phyloP scores from a whole-genome alignment of 2,888 invertebrate species.

The Nomada hirtipes region DNA sequence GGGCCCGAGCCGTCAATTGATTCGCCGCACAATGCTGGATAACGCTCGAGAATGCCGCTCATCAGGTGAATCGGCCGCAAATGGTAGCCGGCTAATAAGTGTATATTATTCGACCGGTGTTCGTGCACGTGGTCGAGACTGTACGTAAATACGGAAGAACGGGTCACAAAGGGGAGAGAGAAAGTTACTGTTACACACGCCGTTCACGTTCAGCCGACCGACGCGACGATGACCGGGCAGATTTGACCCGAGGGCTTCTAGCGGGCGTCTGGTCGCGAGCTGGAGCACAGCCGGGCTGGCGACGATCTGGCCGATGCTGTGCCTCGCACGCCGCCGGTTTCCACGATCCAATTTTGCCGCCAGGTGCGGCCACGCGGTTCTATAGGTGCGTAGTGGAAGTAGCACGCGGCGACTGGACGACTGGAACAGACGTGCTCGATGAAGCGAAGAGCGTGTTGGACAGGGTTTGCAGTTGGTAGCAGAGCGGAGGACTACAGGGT shows the following conservation, averaged over 20 bases:
- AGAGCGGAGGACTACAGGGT: too few relatives aligned
- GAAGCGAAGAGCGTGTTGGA: background rate
- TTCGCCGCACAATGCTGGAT: slow-evolving; percentile 62
- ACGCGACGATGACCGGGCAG: slow-evolving; percentile 64
- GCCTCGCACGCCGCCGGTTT: slow-evolving; percentile 42
- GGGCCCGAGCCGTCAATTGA: slow-evolving; percentile 61
- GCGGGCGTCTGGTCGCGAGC: slow-evolving; percentile 48
- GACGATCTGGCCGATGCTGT: slow-evolving; percentile 43
- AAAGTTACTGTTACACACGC: slow-evolving; percentile 68
- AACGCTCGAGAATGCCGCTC: slow-evolving; percentile 73
- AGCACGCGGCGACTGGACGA: background rate
- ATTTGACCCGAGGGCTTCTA: slow-evolving; percentile 61
- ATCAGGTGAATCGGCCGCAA: slow-evolving; percentile 80
- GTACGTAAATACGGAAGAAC: slow-evolving; percentile 69
- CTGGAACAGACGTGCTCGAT: background rate
- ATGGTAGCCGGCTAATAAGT: slow-evolving; percentile 77
- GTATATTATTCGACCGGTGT: slow-evolving; percentile 68
- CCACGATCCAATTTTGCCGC: slow-evolving; percentile 56
- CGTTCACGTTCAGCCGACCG: slow-evolving; percentile 59
- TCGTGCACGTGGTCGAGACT: slow-evolving; percentile 53
- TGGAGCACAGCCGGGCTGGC: slow-evolving; percentile 42
- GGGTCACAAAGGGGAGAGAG: slow-evolving; percentile 56
- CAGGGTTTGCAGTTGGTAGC: background rate
- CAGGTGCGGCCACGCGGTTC: slow-evolving; percentile 43
- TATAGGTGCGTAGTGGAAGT: background rate